Percentiles rank a stretch among this genome's conserved stretches.
These are phyloP conservation scores for Ricordea florida DNA, from an alignment of 92 coral and sea anemone species.

Conservation along the genomic window DNA sequence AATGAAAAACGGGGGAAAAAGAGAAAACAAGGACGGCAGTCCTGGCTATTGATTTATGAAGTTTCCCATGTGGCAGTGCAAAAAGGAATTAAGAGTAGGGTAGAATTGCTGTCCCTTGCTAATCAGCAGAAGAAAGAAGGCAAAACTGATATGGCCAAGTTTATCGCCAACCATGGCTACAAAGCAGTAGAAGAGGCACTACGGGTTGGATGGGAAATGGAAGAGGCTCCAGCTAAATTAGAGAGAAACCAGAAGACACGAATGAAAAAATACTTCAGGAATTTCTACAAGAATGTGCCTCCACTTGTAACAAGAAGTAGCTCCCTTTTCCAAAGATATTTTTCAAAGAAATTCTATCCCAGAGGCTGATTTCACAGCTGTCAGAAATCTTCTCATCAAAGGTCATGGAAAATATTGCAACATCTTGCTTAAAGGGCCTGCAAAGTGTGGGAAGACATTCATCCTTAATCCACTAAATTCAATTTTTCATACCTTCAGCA, in stretches of 20 bases:
- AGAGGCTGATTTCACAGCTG: no score
- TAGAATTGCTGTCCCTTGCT: conserved; percentile 16
- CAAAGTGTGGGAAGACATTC: conserved; percentile 59
- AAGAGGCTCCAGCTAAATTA: no score
- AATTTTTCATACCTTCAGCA: conserved; percentile 32
- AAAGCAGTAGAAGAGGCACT: conserved; percentile 35
- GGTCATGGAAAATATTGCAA: conserved; percentile 53
- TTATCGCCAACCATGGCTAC: conserved; percentile 20
- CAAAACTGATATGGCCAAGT: conserved; percentile 23
- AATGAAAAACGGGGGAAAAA: no score
- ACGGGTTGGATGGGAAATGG: conserved; percentile 32
- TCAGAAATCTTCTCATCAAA: no score
- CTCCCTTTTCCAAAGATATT: no score
- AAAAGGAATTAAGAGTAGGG: not conserved
- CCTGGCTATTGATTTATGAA: conserved; percentile 4
- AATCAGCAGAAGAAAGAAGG: conserved; percentile 22
- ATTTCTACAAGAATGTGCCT: no score
- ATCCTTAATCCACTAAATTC: conserved; percentile 36
- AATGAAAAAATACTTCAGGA: no score
- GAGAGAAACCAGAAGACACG: no score
- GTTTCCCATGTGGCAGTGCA: conserved; percentile 20
- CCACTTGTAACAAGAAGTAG: no score
- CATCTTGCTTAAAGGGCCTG: conserved; percentile 44
- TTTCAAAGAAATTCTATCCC: no score
- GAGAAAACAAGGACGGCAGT: not conserved